Evolutionary conservation across 2,888 invertebrate genomes (phyloP).

Genomic region (Microctonus hyperodae): DNA sequence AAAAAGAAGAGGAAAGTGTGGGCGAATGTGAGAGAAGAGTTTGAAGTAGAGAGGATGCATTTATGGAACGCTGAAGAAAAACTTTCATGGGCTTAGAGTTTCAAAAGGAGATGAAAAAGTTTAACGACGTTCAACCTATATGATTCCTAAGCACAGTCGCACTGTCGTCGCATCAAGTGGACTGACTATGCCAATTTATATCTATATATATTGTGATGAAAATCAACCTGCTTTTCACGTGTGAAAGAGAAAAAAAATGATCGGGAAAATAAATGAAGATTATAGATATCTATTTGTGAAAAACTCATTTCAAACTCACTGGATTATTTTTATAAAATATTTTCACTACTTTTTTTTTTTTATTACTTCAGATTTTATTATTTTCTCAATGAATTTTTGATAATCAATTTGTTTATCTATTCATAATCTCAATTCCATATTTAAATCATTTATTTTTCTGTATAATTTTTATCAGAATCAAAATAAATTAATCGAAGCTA

Average conservation of each 20-base stretch:
- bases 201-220: neutral
- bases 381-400: neutral
- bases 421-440: neutral
- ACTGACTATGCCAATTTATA: neutral
- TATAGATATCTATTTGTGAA: neutral
- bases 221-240: slow-evolving; percentile 15
- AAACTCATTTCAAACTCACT: neutral
- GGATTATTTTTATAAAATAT: neutral
- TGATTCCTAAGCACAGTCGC: slow-evolving; percentile 42
- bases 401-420: too few species aligned
- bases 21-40: slow-evolving; percentile 23
- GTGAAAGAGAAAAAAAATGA: neutral
- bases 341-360: neutral
- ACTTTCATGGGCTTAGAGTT: slow-evolving; percentile 55
- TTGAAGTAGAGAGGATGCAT: slow-evolving; percentile 48
- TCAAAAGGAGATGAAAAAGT: slow-evolving; percentile 58
- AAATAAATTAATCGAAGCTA: too few species aligned
- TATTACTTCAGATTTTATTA: neutral
- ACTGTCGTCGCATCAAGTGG: slow-evolving; percentile 23
- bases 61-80: slow-evolving; percentile 53
- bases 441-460: neutral
- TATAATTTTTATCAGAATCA: neutral
- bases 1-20: slow-evolving; percentile 15
- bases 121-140: slow-evolving; percentile 53
- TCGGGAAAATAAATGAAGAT: neutral